These are phyloP conservation scores for Alentia gelatinosa DNA, from an alignment of 2,888 invertebrate genomes.

Conservation along the genomic window DNA sequence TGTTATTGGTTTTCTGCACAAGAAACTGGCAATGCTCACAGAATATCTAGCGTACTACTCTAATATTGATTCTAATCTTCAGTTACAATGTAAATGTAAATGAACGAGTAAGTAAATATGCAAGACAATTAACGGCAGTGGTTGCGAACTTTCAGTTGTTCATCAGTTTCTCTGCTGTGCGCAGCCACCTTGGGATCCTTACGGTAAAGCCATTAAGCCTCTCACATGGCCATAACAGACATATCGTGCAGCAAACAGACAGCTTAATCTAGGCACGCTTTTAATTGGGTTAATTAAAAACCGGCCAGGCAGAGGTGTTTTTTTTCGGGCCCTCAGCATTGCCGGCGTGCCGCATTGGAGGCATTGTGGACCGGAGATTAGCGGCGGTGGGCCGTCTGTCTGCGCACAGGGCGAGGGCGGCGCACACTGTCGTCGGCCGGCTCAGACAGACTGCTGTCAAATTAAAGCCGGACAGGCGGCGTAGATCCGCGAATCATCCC, in stretches of 20 bases:
- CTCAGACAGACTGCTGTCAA: neutral
- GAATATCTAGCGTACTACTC: too few species aligned
- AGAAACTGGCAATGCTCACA: too few species aligned
- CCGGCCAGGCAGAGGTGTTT: neutral
- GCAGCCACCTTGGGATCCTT: too few species aligned
- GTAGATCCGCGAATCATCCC: neutral
- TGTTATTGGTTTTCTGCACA: too few species aligned
- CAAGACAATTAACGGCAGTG: too few species aligned
- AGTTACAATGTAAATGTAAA: too few species aligned
- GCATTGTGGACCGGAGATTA: neutral
- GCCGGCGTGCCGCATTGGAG: neutral
- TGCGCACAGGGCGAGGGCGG: neutral
- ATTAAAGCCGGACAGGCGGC: neutral
- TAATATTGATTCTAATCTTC: too few species aligned
- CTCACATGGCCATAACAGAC: neutral
- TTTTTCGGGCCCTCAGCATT: neutral
- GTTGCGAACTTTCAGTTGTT: too few species aligned
- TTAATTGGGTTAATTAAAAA: conserved; percentile 6
- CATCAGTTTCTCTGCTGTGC: too few species aligned
- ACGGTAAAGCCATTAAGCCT: neutral
- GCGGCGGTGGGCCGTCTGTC: too few species aligned
- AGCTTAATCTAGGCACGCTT: conserved; percentile 1
- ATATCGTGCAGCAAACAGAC: neutral
- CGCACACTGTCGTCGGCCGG: neutral
- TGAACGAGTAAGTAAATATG: too few species aligned